Percentiles rank a stretch among this genome's conserved stretches.
These are phyloP conservation scores for Thalassaphorura encarpata DNA, from an alignment of 1,140 invertebrate genomes.

Conservation along the genomic window DNA sequence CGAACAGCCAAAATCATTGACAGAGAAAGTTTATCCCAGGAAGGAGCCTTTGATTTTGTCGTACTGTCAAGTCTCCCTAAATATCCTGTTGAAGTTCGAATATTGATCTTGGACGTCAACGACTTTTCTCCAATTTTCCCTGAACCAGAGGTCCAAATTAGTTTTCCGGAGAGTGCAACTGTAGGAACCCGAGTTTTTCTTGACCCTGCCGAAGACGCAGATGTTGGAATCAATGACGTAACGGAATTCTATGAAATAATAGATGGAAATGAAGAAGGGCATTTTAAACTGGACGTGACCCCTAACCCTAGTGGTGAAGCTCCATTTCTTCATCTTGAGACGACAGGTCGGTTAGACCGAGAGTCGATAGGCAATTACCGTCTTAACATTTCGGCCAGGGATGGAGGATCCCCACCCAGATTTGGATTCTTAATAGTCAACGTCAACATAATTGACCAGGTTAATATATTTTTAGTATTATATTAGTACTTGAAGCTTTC, in stretches of 20 bases:
- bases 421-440: constrained; percentile 80
- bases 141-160: constrained; percentile 69
- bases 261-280: constrained; percentile 72
- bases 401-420: constrained; percentile 67
- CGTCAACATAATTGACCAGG: constrained; percentile 69
- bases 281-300: constrained; percentile 75
- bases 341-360: constrained; percentile 75
- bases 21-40: constrained; percentile 55
- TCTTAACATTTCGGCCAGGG: constrained; percentile 78
- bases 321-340: constrained; percentile 80
- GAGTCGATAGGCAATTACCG: constrained; percentile 72
- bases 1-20: constrained; percentile 68
- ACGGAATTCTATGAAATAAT: constrained; percentile 78
- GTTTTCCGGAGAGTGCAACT: constrained; percentile 82
- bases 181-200: constrained; percentile 71
- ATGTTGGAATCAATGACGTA: constrained; percentile 74
- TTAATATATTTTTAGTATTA: no score
- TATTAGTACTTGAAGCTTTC: no score
- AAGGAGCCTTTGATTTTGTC: constrained; percentile 75
- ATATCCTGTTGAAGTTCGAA: constrained; percentile 82
- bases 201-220: constrained; percentile 76
- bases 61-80: constrained; percentile 83
- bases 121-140: constrained; percentile 84
- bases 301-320: constrained; percentile 78
- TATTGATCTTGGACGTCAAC: constrained; percentile 74